Base-by-base conservation (phyloP, 2,888 invertebrate genomes). In the Plutella xylostella region DNA sequence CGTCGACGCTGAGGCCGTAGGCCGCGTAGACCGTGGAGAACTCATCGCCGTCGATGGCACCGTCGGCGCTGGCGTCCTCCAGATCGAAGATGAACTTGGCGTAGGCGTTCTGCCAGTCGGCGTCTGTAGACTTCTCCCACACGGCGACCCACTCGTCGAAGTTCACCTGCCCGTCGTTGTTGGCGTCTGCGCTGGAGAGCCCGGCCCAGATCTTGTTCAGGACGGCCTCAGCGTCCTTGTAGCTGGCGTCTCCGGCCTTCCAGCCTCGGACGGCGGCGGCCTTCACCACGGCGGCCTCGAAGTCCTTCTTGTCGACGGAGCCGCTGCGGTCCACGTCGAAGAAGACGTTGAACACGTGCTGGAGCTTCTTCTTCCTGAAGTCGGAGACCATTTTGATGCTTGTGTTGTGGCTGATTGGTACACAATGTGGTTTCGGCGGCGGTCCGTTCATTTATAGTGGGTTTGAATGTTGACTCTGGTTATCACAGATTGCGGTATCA, bases 271-370 rank as follows among this genome's bases (percentile, higher is more conserved):
- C 77, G 42, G 89, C 86, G 59, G 93, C 90, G 50, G 95, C 91
- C 84, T 92, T 92, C 89, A 93, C 90, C 45, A 92, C 89, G 7
- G 93, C 93, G 47, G 92, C 75, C 61, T 94, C 93, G 60, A 96
- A 94, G 71, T 96, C 95, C 63, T 92, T 92, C 69, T 90, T 90
- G 63, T 95, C 94, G 56, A 96, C 93, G 51, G 89, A 89, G 12
- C 95, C 95, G 72, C 94, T 95, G 64, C 90, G 90, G 76, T 96
- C 92, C 54, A 91, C 91, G 85, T 96, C 96, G 61, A 94, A 94
- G 80, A 94, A 94, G 39, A 92, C 90, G 67, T 90, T 90, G 87
- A 94, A 95, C 45, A 94, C 91, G 76, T 92, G 92, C 55, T 92
- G 86, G 30, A 94, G 87, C 76, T 95, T 95, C 87, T 93, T 92